Evolutionary conservation across 2,888 invertebrate genomes (phyloP), one percentile per base, ranked within the genome.

Genomic region (Xylota segnis): DNA sequence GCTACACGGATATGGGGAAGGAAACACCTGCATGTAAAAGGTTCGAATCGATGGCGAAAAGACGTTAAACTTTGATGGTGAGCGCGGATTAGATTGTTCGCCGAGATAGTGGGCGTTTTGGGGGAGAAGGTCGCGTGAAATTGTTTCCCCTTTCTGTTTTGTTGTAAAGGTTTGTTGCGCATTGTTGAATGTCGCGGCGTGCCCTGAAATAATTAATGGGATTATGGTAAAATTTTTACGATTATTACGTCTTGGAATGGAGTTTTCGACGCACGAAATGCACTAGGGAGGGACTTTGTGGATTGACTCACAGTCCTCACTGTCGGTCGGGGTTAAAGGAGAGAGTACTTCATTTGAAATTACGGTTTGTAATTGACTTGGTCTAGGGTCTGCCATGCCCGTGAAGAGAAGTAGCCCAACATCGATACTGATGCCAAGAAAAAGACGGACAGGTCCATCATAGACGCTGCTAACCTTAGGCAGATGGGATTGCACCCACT

Each of bases 21-120:
- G 7, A 63, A 50, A 68, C 82, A 82, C 82, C 82, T 82, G 82
- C 70, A 40, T 23, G 58, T 14, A 32, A 34, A 56, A 65, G 34
- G 14, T 37, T 70, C 56, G 18, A 59, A 54, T 63, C 40, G 79
- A 58, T 58, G 40, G 14, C 47, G 56, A 37, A 47, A 32, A 29
- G 40, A 47, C 47, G 18, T 68, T 75, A 47, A 81, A 68, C 59
- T 68, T 77, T 61, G 68, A 59, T 61, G 47, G 68, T 54, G 50
- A 52, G 14, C 43, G 59, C 12, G 59, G 76, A 77, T 77, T 77
- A 77, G 68, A 68, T 76, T 61, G 52, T 68, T 59, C n/a, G 43
- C 29, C 12, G 6, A 16, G 58, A 66, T 68, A 68, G 37, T 9
- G 14, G 18, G 61, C 18, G n/a, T 34, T 18, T 40, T 45, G 45